Evolutionary conservation across 2,113 vertebrate genomes (phyloP).

Genomic region (Tyrannus savana): DNA sequence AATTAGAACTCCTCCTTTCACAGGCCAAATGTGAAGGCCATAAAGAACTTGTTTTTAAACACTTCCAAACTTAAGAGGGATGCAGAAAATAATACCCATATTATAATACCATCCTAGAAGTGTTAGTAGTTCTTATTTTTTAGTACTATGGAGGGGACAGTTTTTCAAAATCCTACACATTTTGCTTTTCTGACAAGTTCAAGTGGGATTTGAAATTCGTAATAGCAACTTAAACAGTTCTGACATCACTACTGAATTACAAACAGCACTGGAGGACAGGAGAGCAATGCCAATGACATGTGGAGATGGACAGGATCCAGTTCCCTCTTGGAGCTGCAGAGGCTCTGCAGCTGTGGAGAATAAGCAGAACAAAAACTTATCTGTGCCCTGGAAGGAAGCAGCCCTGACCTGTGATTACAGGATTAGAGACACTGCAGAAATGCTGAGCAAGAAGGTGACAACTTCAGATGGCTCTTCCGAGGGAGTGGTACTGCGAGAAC

Average conservation of each 20-base stretch:
- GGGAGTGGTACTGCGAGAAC: not conserved
- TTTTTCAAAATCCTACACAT: not conserved
- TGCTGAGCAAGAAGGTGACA: not conserved
- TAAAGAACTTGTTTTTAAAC: not conserved
- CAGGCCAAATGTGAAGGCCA: not conserved
- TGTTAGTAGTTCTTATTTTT: not conserved
- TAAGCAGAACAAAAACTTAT: not conserved
- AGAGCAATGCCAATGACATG: not conserved
- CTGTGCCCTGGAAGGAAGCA: not conserved
- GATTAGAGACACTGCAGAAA: not conserved
- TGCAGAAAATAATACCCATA: not conserved
- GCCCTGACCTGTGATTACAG: not conserved
- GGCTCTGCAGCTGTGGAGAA: not conserved
- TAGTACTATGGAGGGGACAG: not conserved
- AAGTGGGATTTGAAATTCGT: not conserved
- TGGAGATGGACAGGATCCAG: not conserved
- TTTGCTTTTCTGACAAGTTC: not conserved
- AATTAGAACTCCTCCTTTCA: not conserved
- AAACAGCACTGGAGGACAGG: not conserved
- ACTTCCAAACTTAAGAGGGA: not conserved
- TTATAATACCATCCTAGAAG: not conserved
- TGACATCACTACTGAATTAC: not conserved
- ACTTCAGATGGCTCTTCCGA: not conserved
- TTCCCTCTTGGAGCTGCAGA: not conserved
- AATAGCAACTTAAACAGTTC: not conserved